These are phyloP conservation scores for Plagodis pulveraria DNA, from an alignment of 2,888 invertebrate genomes.

Conservation along the genomic window DNA sequence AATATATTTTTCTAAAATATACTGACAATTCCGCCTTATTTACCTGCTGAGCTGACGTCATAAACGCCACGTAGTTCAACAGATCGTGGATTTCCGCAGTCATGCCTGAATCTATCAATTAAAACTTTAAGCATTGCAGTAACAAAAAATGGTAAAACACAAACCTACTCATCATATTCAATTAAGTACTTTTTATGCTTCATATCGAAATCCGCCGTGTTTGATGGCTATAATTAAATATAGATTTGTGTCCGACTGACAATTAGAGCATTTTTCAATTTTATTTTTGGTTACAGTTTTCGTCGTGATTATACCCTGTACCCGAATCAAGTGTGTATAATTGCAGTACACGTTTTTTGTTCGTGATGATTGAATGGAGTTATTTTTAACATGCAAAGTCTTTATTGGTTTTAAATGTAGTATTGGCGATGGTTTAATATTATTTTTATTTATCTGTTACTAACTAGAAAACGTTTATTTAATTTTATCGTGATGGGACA, in stretches of 20 bases:
- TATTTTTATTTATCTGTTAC: too few species aligned
- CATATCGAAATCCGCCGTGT: constrained; percentile 19
- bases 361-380: not conserved
- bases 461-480: too few species aligned
- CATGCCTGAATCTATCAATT: too few species aligned
- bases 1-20: too few species aligned
- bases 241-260: constrained; percentile 47
- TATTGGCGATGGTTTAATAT: too few species aligned
- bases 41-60: too few species aligned
- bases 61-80: too few species aligned
- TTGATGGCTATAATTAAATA: constrained; percentile 50
- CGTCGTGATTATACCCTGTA: constrained; percentile 24
- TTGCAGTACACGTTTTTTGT: constrained; percentile 5
- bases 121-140: not conserved
- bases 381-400: too few species aligned
- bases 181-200: constrained; percentile 30
- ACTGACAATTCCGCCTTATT: too few species aligned
- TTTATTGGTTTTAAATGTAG: too few species aligned
- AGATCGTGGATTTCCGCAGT: too few species aligned
- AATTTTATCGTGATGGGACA: too few species aligned
- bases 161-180: constrained; percentile 26
- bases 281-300: constrained; percentile 13
- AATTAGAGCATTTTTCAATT: constrained; percentile 24
- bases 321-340: constrained; percentile 20
- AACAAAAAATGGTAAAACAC: constrained; percentile 2